Percentiles rank a stretch among this genome's conserved stretches.
Conservation (phyloP, 2,797 vertebrate species). For the Xerus rutilus region DNA sequence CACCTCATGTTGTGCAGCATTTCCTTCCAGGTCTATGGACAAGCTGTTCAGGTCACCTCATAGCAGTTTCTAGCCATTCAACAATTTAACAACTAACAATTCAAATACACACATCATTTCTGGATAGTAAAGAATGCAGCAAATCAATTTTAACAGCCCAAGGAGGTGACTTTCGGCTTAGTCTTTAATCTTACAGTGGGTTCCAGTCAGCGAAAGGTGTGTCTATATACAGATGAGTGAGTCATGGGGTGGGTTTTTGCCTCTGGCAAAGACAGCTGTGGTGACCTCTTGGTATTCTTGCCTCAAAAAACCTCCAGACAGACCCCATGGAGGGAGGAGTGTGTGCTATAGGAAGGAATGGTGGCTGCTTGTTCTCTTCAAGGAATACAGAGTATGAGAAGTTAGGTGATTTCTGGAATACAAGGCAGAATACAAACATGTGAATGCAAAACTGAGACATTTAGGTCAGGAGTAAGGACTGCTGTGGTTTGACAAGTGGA, state of each 20-base stretch:
- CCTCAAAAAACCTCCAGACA: not conserved
- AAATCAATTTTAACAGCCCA: not conserved
- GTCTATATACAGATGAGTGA: not conserved
- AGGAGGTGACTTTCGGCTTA: not conserved
- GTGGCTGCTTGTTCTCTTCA: not conserved
- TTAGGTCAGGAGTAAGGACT: not conserved
- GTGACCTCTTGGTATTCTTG: not conserved
- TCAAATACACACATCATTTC: not conserved
- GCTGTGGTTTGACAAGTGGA: not conserved
- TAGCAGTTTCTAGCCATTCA: not conserved
- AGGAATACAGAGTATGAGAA: not conserved
- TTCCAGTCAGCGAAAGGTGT: not conserved
- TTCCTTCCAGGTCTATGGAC: not conserved
- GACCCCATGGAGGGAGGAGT: not conserved
- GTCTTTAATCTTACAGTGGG: not conserved
- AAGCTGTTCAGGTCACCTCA: not conserved
- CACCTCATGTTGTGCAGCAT: rapidly evolving
- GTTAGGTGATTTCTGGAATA: not conserved
- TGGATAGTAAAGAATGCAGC: too few relatives aligned
- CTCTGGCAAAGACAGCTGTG: not conserved
- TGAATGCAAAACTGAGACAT: not conserved
- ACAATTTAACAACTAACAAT: not conserved
- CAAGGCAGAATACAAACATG: not conserved
- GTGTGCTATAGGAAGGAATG: not conserved
- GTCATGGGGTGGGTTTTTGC: not conserved